Conservation (phyloP, 1,140 invertebrate species). For the Aphis craccivora region DNA sequence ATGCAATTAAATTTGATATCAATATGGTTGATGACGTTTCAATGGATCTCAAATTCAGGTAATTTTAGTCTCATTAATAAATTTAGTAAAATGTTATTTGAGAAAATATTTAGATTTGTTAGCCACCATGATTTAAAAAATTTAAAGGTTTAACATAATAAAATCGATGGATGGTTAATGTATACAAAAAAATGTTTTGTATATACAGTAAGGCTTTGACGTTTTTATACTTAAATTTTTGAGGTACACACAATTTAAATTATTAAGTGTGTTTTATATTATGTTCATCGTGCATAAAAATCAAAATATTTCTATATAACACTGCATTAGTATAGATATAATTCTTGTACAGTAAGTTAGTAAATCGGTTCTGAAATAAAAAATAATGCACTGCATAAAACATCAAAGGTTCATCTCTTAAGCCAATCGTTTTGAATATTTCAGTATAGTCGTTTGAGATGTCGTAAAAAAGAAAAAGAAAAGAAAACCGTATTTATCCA, state of each 20-base stretch:
- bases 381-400: slow-evolving; percentile 29
- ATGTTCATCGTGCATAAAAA: not conserved
- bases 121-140: not conserved
- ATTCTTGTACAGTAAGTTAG: not conserved
- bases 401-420: slow-evolving; percentile 10
- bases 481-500: slow-evolving; percentile 42
- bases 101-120: not conserved
- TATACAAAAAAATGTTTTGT: not conserved
- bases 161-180: not conserved
- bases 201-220: not conserved
- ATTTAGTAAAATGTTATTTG: not conserved
- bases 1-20: not conserved
- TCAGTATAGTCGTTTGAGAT: not conserved
- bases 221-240: not conserved
- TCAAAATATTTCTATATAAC: not conserved
- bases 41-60: slow-evolving; percentile 44
- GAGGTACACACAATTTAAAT: not conserved
- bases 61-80: not conserved
- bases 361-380: slow-evolving; percentile 35
- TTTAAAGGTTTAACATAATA: not conserved
- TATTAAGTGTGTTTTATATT: not conserved
- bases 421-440: slow-evolving; percentile 46
- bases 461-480: slow-evolving; percentile 11
- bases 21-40: slow-evolving; percentile 12
- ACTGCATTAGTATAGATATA: not conserved